Base-by-base conservation (phyloP, 1,140 invertebrate species). In the Polypedilum pembai region DNA sequence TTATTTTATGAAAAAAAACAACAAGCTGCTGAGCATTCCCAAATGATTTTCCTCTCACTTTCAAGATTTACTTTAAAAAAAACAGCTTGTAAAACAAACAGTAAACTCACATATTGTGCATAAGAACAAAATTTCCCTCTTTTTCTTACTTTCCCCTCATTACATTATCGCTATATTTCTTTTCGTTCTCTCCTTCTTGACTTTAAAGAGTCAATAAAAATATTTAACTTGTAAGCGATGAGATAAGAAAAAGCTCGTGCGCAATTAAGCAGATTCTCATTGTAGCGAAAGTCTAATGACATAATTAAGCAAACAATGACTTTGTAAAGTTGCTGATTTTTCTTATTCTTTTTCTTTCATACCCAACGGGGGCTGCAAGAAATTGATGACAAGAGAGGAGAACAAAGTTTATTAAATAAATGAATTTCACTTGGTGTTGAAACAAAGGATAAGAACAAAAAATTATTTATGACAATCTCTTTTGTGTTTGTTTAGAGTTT, bases 271-370 rank as follows among this genome's bases (percentile, higher is more conserved):
- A 69, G 65, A 69, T 20, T 69, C 65, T 69, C 20, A 18, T 69
- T 69, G 8, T 69, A 17, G n/a, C 3, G 20, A 20, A 3, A 69
- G 17, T 69, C 65, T 69, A 69, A 69, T 69, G 65, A 69, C 20
- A 69, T 69, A 69, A 69, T 69, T 69, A 69, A 69, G 18, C 65
- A 69, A 69, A 69, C 65, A 69, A 69, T 69, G 65, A 69, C 65
- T 20, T 69, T 69, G 17, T 69, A 69, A 18, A 69, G 17, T 18
- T 20, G 17, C 20, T 69, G 65, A n/a, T 21, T n/a, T 18, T 56
- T 56, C 45, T 12, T 12, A 4, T 56, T 56, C 15, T 45, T 45
- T 45, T 45, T 45, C 41, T 45, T 10, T 45, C 41, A 45, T 45
- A n/a, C 10, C 45, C 45, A 56, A n/a, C 45, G 45, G 45, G 45